These are phyloP conservation scores for Urocynchramus pylzowi DNA, from an alignment of 2,113 vertebrate species.

Conservation along the genomic window DNA sequence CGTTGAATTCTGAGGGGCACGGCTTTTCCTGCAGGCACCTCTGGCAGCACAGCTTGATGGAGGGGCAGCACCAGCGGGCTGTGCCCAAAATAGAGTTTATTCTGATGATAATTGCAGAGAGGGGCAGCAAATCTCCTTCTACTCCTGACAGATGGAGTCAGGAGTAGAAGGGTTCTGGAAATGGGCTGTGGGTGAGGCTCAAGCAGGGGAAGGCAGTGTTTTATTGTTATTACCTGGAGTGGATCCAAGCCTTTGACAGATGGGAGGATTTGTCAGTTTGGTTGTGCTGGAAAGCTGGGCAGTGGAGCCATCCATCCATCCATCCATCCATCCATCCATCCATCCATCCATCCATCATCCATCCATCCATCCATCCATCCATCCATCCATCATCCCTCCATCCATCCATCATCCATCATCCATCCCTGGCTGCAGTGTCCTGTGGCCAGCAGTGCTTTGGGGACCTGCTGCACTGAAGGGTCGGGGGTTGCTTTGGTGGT, in stretches of 20 bases:
- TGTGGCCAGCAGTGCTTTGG: background rate
- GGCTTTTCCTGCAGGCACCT: background rate
- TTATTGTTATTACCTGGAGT: background rate
- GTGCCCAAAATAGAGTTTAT: background rate
- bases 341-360: background rate
- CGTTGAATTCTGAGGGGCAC: fast-evolving
- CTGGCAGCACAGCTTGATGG: background rate
- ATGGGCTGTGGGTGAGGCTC: background rate
- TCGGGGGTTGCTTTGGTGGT: background rate
- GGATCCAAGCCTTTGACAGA: background rate
- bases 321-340: background rate
- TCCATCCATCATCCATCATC: background rate
- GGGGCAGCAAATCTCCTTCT: background rate
- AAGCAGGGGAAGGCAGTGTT: background rate
- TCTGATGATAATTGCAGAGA: background rate
- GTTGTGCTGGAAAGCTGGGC: background rate
- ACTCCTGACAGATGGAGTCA: background rate
- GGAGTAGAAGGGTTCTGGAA: background rate
- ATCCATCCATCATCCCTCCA: background rate
- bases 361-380: background rate
- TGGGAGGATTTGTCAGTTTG: background rate
- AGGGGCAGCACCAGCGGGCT: background rate
- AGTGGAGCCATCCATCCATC: background rate
- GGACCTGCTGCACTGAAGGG: background rate
- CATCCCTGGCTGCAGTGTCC: background rate